phyloP scores from a whole-genome alignment of 1,140 invertebrate genomes.

The Drosophila tristis region DNA sequence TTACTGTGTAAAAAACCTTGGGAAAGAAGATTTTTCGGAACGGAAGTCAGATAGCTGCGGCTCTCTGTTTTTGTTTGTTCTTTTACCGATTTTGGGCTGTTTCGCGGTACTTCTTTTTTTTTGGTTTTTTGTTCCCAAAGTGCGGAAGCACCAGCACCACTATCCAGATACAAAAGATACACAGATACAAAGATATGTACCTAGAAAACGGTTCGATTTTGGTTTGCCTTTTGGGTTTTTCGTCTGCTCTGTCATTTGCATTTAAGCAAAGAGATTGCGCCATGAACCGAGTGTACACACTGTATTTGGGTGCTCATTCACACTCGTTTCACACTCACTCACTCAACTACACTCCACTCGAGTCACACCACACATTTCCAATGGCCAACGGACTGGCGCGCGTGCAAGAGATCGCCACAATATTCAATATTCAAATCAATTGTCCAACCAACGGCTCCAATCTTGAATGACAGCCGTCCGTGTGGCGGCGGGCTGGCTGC shows the following conservation, averaged over 20 bases:
- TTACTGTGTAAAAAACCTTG: slow-evolving; percentile 32
- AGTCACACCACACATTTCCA: slow-evolving; percentile 22
- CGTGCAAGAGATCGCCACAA: slow-evolving; percentile 69
- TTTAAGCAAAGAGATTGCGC: slow-evolving; percentile 47
- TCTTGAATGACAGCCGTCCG: slow-evolving; percentile 41
- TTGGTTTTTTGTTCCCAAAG: neutral
- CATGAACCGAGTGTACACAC: slow-evolving; percentile 29
- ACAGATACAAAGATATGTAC: slow-evolving; percentile 8
- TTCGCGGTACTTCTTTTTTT: slow-evolving; percentile 31
- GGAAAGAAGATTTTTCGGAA: slow-evolving; percentile 31
- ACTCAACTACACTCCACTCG: slow-evolving; percentile 23
- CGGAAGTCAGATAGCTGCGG: slow-evolving; percentile 50
- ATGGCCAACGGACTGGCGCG: slow-evolving; percentile 58
- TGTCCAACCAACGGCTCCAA: slow-evolving; percentile 57
- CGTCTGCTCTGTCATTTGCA: slow-evolving; percentile 36
- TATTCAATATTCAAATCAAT: slow-evolving; percentile 71
- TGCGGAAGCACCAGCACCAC: slow-evolving; percentile 13
- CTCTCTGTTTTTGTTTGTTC: slow-evolving; percentile 38
- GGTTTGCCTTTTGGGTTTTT: slow-evolving; percentile 42
- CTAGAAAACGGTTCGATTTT: slow-evolving; percentile 29
- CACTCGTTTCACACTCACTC: slow-evolving; percentile 13
- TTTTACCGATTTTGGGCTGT: slow-evolving; percentile 25
- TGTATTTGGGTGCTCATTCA: slow-evolving; percentile 40
- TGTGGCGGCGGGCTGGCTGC: slow-evolving; percentile 37
- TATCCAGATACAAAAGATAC: neutral